Evolutionary conservation across 2,797 vertebrate genomes (phyloP), one percentile per base, ranked within the genome.

Genomic region (Megalops cyprinoides): DNA sequence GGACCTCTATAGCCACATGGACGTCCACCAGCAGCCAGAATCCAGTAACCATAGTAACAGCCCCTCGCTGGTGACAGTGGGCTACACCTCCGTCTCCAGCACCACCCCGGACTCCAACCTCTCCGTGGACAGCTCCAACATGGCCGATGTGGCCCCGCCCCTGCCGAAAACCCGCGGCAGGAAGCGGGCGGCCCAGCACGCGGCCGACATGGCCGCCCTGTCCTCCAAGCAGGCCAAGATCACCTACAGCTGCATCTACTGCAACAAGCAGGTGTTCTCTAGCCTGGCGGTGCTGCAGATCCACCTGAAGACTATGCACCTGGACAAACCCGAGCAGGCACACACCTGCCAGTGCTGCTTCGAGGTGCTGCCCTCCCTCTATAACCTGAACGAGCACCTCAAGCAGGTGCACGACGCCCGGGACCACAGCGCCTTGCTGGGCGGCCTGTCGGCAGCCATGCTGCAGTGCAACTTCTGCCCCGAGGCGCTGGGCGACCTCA

Each of bases 381-480:
- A 98, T 88, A 99, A 99, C 92, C 91, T 99, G 83, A 99, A 99
- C 0, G 98, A 99, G 91, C 98, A 99, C 88, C 95, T 99, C 79
- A 98, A 98, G 89, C 98, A 99, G 94, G 93, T 97, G 84, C 98
- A 99, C 4, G 97, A 98, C 88, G 95, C 95, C 81, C 97, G 97
- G 62, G 97, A 98, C 83, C 95, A 97, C 49, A 95, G 95, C 31
- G 89, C 88, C 67, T 89, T 98, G 86, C 93, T 98, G 31, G 96
- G 93, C 65, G 94, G 97, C 88, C 92, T 98, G 92, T 96, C 98
- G 4, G 94, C 97, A 88, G 94, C 96, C 86, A 95, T 97, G 67
- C 97, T 99, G 87, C 98, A 99, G 92, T 99, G 98, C 92, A 99
- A 99, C 91, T 99, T 99, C 91, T 99, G 98, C 89, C 95, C 98